These are phyloP conservation scores for Heliconius cydno DNA, from an alignment of 2,888 invertebrate genomes.

Conservation along the genomic window DNA sequence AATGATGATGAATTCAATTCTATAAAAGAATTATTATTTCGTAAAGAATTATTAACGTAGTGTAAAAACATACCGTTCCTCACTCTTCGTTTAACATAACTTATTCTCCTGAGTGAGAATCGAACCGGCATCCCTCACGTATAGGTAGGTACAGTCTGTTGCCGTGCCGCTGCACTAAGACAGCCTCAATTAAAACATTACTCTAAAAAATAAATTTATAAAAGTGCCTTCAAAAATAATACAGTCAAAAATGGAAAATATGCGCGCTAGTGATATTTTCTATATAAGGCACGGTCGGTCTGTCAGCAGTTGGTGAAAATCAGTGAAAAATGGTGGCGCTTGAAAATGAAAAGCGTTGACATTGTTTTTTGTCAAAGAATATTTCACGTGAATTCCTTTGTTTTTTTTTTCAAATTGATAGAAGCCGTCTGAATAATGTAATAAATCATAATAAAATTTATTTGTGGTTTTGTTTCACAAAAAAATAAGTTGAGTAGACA, in stretches of 20 bases:
- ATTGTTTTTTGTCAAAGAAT: background rate
- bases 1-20: no score
- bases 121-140: background rate
- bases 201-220: background rate
- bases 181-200: background rate
- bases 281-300: slow-evolving; percentile 1
- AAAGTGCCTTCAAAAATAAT: background rate
- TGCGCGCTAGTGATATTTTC: slow-evolving; percentile 8
- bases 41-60: no score
- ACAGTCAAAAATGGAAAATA: slow-evolving; percentile 15
- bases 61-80: no score
- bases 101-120: background rate
- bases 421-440: background rate
- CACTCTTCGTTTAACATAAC: background rate
- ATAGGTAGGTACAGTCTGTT: background rate
- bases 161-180: background rate
- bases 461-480: no score
- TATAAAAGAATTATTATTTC: no score
- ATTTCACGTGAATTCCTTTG: background rate
- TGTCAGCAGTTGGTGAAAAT: slow-evolving; percentile 20
- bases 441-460: background rate
- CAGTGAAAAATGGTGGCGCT: background rate
- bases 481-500: no score
- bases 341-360: background rate
- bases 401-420: background rate